These are phyloP conservation scores for Parus major DNA, from an alignment of 2,113 vertebrate genomes.

Conservation along the genomic window DNA sequence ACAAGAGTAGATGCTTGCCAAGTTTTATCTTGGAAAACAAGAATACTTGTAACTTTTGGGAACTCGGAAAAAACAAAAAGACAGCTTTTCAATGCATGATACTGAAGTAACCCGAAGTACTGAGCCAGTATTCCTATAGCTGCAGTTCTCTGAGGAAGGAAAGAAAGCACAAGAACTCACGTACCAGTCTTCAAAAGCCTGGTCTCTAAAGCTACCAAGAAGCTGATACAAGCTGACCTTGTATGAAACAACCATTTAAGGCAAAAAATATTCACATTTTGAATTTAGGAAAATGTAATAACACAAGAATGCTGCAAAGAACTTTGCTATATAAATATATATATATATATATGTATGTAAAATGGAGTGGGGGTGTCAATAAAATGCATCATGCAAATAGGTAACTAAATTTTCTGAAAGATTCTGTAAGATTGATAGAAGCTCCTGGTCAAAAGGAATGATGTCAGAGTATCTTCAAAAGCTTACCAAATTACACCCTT, in stretches of 20 bases:
- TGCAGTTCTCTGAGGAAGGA: background rate
- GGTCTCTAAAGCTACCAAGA: background rate
- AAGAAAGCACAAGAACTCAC: background rate
- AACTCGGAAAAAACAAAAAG: background rate
- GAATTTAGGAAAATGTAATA: background rate
- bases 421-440: background rate
- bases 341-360: background rate
- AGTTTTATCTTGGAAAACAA: constrained; percentile 39
- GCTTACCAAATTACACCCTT: background rate
- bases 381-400: background rate
- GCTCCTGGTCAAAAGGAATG: background rate
- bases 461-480: background rate
- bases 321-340: background rate
- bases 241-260: background rate
- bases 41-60: background rate
- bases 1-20: background rate
- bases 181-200: background rate
- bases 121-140: background rate
- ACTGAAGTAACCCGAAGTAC: background rate
- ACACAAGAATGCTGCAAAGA: background rate
- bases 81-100: background rate
- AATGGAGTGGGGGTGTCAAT: background rate
- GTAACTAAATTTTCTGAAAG: background rate
- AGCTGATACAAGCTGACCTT: background rate
- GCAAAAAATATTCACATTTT: background rate